phyloP scores from a whole-genome alignment of 1,140 invertebrate genomes.

The Drosophila persimilis region DNA sequence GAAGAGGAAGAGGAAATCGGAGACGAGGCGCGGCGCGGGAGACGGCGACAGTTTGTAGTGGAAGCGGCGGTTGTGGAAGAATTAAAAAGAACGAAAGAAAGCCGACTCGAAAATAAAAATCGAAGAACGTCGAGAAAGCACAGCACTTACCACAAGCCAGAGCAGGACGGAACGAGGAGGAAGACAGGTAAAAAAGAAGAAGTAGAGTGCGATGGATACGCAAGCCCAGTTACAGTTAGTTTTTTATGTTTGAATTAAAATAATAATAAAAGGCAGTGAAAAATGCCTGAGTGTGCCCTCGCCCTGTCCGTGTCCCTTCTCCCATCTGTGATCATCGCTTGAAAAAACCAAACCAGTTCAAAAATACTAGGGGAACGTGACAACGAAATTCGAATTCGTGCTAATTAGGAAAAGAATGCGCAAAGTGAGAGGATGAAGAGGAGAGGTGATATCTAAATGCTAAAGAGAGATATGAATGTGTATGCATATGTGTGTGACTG shows the following conservation, averaged over 20 bases:
- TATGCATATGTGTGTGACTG: constrained; percentile 18
- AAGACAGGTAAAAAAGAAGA: constrained; percentile 62
- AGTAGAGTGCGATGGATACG: constrained; percentile 26
- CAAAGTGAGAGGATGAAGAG: constrained; percentile 47
- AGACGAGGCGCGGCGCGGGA: constrained; percentile 9
- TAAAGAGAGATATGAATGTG: constrained; percentile 39
- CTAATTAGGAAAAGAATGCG: constrained; percentile 75
- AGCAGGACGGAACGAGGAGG: constrained; percentile 26
- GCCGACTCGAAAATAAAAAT: constrained; percentile 50
- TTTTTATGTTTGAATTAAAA: constrained; percentile 62
- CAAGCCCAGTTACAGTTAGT: constrained; percentile 63
- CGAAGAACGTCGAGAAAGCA: constrained; percentile 36
- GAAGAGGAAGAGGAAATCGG: constrained; percentile 27
- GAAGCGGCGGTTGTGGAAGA: constrained; percentile 25
- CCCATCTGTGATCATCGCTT: too few species aligned
- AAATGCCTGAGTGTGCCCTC: constrained; percentile 38
- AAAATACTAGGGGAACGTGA: constrained; percentile 49
- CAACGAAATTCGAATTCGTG: constrained; percentile 67
- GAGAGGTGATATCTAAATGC: constrained; percentile 46
- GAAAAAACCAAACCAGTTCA: constrained; percentile 35
- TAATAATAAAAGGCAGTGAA: constrained; percentile 20
- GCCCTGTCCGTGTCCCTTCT: neutral
- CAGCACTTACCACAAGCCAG: constrained; percentile 19
- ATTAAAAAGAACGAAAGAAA: constrained; percentile 62
- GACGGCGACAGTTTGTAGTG: constrained; percentile 49